Evolutionary conservation across 2,113 vertebrate species (phyloP).

Genomic region (Podarcis raffonei): DNA sequence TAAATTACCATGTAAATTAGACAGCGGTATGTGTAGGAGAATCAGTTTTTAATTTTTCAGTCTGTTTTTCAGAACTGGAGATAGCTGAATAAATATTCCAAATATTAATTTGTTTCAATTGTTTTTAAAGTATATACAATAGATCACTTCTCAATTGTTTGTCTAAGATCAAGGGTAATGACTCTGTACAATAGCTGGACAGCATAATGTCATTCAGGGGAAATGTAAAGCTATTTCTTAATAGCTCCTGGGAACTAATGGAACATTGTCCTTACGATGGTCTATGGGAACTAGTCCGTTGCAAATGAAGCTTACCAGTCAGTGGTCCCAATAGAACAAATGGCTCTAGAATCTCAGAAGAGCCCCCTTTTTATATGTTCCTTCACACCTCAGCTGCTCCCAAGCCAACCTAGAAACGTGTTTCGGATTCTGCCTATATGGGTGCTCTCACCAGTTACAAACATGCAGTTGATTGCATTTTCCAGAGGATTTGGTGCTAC

Average conservation of each 20-base stretch:
- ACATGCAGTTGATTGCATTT: neutral
- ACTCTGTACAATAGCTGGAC: neutral
- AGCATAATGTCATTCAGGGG: neutral
- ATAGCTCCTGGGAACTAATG: neutral
- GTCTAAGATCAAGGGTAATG: neutral
- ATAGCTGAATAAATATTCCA: accelerated
- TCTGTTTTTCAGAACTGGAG: neutral
- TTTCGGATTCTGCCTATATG: neutral
- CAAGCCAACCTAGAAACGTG: neutral
- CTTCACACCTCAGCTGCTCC: neutral
- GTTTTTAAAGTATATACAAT: neutral
- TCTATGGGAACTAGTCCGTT: neutral
- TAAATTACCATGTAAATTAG: constrained; percentile 48
- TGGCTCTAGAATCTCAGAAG: neutral
- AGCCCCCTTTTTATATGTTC: neutral
- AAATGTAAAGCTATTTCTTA: neutral
- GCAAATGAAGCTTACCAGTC: neutral
- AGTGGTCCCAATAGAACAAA: neutral
- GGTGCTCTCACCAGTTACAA: neutral
- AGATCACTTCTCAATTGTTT: neutral
- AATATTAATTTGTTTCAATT: neutral
- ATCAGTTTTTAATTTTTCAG: accelerated
- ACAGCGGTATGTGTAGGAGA: neutral
- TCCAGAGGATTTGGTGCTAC: neutral
- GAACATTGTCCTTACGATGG: neutral